These are phyloP conservation scores for Epinephelus fuscoguttatus DNA, from an alignment of 2,113 vertebrate genomes.

Conservation along the genomic window DNA sequence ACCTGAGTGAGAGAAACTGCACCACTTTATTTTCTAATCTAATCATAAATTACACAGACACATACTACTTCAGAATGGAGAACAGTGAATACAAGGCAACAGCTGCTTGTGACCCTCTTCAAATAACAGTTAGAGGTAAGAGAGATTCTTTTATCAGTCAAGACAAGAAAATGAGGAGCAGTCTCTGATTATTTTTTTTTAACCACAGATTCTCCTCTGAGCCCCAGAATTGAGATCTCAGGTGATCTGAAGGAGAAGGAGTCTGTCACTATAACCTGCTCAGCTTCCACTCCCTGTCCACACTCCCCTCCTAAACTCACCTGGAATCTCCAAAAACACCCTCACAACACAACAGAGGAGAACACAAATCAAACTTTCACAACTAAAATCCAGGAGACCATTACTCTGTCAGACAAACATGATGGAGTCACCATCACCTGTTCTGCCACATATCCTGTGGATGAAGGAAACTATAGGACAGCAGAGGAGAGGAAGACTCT, in stretches of 20 bases:
- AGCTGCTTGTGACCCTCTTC: background rate
- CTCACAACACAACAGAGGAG: background rate
- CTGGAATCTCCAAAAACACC: conserved; percentile 34
- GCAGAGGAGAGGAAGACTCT: conserved; percentile 15
- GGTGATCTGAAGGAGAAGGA: conserved; percentile 10
- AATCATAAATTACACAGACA: background rate
- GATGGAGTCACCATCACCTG: too few species aligned
- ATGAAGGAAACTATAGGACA: background rate
- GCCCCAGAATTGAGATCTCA: too few species aligned
- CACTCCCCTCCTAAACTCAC: conserved; percentile 31
- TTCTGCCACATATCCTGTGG: background rate
- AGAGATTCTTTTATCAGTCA: background rate
- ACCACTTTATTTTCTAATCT: conserved; percentile 60
- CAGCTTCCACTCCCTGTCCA: conserved; percentile 55
- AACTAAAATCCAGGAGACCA: too few species aligned
- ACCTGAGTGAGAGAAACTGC: conserved; percentile 60
- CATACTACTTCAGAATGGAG: conserved; percentile 63
- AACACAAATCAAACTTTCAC: conserved; percentile 21
- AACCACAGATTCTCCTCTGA: too few species aligned
- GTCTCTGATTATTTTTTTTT: background rate
- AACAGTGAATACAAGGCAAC: rapidly evolving
- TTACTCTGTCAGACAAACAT: too few species aligned
- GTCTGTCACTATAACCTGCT: too few species aligned
- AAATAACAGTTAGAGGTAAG: conserved; percentile 58
- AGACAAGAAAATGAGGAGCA: background rate